phyloP scores from a whole-genome alignment of 2,888 invertebrate species.

The Dolomedes plantarius region DNA sequence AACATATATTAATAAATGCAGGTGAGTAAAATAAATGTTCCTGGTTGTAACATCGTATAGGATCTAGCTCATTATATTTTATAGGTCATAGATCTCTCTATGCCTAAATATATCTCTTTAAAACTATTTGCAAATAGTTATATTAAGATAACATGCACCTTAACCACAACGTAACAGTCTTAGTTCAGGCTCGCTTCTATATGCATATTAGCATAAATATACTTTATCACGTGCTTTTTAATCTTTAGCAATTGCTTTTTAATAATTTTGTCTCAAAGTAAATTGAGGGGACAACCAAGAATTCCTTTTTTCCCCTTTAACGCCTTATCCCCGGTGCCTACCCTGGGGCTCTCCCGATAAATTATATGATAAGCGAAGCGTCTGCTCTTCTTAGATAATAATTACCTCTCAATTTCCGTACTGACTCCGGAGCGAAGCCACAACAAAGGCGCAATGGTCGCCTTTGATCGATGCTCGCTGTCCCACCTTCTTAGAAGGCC shows the following conservation, averaged over 20 bases:
- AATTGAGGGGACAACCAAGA: neutral
- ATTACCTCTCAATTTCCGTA: slow-evolving; percentile 64
- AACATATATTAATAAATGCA: too few relatives aligned
- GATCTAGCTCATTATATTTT: too few relatives aligned
- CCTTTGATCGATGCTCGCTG: slow-evolving; percentile 42
- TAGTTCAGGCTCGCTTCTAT: too few relatives aligned
- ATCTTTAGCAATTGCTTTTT: neutral
- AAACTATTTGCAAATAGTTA: too few relatives aligned
- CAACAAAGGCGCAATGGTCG: slow-evolving; percentile 62
- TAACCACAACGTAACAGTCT: neutral
- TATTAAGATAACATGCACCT: neutral
- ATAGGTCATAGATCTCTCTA: too few relatives aligned
- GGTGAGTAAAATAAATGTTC: too few relatives aligned
- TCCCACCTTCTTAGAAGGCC: slow-evolving; percentile 15
- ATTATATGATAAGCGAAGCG: slow-evolving; percentile 60
- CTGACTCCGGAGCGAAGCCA: slow-evolving; percentile 48
- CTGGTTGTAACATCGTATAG: too few relatives aligned
- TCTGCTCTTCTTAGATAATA: slow-evolving; percentile 65
- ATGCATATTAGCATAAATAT: neutral
- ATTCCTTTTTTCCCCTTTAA: neutral
- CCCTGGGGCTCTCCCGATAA: slow-evolving; percentile 38
- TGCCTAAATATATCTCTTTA: too few relatives aligned
- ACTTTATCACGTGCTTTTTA: neutral
- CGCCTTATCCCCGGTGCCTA: neutral
- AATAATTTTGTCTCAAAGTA: neutral